phyloP scores from a whole-genome alignment of 2,888 invertebrate species.

The Nebria salina region DNA sequence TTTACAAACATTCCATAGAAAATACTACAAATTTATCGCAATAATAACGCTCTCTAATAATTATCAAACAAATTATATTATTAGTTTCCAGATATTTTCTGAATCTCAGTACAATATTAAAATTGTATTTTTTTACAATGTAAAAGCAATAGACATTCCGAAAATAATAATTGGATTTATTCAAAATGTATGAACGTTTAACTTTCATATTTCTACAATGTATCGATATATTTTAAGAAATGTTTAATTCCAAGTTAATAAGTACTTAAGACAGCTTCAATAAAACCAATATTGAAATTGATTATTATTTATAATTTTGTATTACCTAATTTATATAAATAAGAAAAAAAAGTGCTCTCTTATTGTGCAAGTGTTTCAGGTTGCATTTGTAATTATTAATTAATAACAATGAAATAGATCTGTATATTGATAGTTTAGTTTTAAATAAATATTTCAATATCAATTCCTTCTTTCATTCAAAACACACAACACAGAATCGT shows the following conservation, averaged over 20 bases:
- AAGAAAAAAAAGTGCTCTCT: background rate
- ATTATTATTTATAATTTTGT: background rate
- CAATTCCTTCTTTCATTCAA: background rate
- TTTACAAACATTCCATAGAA: background rate
- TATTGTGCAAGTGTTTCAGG: constrained; percentile 1
- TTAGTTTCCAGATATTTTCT: background rate
- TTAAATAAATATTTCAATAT: constrained; percentile 1
- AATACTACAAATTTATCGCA: background rate
- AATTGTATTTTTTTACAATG: background rate
- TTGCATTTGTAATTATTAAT: constrained; percentile 1
- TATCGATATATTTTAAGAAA: background rate
- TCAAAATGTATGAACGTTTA: background rate
- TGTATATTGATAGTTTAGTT: constrained; percentile 19
- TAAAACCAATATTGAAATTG: background rate
- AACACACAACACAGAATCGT: too few relatives aligned
- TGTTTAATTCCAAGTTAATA: background rate
- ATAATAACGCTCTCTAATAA: background rate
- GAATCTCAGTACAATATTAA: background rate
- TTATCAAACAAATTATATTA: background rate
- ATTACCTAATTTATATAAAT: background rate
- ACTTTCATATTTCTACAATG: background rate
- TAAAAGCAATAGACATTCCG: background rate
- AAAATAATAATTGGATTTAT: background rate
- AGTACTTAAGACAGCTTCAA: constrained; percentile 1
- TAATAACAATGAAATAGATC: background rate